Percentiles rank a stretch among this genome's conserved stretches.
Evolutionary conservation across 1,140 invertebrate species (phyloP).

Genomic region (Yoshiicerus persimilis): DNA sequence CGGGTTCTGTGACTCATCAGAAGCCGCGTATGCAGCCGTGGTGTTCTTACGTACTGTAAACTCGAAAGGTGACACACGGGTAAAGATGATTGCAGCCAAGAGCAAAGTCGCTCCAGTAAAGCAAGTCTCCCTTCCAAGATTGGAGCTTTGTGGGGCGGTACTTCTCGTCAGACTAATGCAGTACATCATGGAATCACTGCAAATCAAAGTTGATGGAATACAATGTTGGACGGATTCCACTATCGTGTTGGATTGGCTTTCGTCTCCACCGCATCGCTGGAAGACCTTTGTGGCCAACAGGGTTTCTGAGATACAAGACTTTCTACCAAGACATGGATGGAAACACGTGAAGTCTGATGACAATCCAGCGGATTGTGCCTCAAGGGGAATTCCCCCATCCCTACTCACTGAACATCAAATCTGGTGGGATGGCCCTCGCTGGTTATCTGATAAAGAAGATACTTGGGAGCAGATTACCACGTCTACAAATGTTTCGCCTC

Average conservation of each 20-base stretch:
- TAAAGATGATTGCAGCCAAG: background rate
- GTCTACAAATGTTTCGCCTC: conserved; percentile 54
- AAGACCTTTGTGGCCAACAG: conserved; percentile 55
- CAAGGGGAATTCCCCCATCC: background rate
- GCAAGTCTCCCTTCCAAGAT: conserved; percentile 26
- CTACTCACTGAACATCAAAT: background rate
- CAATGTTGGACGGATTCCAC: conserved; percentile 53
- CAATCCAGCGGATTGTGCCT: conserved; percentile 11
- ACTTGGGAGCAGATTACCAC: too few relatives aligned
- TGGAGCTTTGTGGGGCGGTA: conserved; percentile 36
- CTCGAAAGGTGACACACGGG: too few relatives aligned
- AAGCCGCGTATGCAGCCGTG: background rate
- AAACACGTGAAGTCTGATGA: background rate
- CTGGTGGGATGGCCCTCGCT: conserved; percentile 13
- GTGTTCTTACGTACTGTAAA: conserved; percentile 32
- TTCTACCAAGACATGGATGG: background rate
- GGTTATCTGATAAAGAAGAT: background rate
- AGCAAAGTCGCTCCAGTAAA: conserved; percentile 32
- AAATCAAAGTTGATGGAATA: background rate
- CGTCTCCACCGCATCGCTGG: conserved; percentile 44
- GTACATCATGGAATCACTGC: background rate
- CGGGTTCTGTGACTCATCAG: background rate
- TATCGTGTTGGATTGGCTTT: conserved; percentile 53
- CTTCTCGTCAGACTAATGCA: background rate
- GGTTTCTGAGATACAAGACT: conserved; percentile 50